phyloP scores from a whole-genome alignment of 2,113 vertebrate genomes.

The Bettongia penicillata region DNA sequence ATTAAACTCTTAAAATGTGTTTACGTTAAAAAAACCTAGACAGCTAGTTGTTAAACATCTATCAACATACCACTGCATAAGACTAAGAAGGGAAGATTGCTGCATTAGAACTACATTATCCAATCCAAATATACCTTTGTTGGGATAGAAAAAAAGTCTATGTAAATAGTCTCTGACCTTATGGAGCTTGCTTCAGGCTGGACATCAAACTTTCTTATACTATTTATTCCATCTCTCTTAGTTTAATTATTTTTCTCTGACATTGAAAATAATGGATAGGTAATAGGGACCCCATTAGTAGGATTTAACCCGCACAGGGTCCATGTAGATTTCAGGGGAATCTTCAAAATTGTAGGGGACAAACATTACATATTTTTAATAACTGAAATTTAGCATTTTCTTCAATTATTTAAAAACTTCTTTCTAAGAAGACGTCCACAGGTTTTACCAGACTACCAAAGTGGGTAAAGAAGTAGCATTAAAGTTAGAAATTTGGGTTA shows the following conservation, averaged over 20 bases:
- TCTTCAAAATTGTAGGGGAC: neutral
- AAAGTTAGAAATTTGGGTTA: too few relatives aligned
- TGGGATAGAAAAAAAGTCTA: neutral
- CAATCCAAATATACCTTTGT: neutral
- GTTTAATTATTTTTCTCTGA: constrained; percentile 22
- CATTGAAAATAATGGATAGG: constrained; percentile 16
- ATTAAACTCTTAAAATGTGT: neutral
- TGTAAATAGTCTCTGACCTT: neutral
- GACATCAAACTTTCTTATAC: neutral
- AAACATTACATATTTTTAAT: too few relatives aligned
- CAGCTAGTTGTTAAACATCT: neutral
- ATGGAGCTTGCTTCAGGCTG: neutral
- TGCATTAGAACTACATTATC: neutral
- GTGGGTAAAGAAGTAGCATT: too few relatives aligned
- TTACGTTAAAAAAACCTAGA: neutral
- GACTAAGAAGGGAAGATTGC: neutral
- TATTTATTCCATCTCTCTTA: neutral
- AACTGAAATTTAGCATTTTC: too few relatives aligned
- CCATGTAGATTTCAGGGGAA: neutral
- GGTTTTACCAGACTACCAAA: too few relatives aligned
- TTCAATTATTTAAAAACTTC: too few relatives aligned
- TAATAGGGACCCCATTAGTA: neutral
- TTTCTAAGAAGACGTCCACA: too few relatives aligned
- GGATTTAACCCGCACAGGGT: neutral
- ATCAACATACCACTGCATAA: neutral